These are phyloP conservation scores for Cepaea hortensis DNA, from an alignment of 2,888 invertebrate species.

Conservation along the genomic window DNA sequence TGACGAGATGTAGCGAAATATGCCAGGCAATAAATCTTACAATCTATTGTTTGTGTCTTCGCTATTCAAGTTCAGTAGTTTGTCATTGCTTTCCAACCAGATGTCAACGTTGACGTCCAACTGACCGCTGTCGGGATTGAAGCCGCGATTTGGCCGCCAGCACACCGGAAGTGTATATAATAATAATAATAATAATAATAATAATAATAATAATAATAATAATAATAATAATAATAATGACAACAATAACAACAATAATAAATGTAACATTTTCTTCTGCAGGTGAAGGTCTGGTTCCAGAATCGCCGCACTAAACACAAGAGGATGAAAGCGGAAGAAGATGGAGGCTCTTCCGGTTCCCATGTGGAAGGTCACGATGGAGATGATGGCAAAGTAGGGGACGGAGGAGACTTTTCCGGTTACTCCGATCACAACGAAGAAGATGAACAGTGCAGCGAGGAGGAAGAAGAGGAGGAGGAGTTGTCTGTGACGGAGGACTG, in stretches of 20 bases:
- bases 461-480: slow-evolving; percentile 52
- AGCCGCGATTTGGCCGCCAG: too few relatives aligned
- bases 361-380: slow-evolving; percentile 44
- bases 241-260: neutral
- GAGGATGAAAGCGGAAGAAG: slow-evolving; percentile 78
- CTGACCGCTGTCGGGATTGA: too few relatives aligned
- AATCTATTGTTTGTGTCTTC: too few relatives aligned
- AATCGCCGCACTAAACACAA: slow-evolving; percentile 97
- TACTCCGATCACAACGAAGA: slow-evolving; percentile 42
- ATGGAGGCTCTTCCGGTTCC: slow-evolving; percentile 53
- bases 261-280: slow-evolving; percentile 74
- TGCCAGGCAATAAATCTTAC: too few relatives aligned
- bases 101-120: too few relatives aligned
- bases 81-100: too few relatives aligned
- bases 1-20: too few relatives aligned
- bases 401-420: slow-evolving; percentile 31
- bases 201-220: too few relatives aligned
- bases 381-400: slow-evolving; percentile 19
- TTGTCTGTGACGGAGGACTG: slow-evolving; percentile 53
- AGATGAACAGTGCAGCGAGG: slow-evolving; percentile 37
- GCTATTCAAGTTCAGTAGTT: too few relatives aligned
- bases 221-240: neutral
- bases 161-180: too few relatives aligned
- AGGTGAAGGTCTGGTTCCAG: slow-evolving; percentile 99
- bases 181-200: too few relatives aligned